Evolutionary conservation across 2,888 invertebrate genomes (phyloP), one percentile per base, ranked within the genome.

Genomic region (Apotomis capreana): DNA sequence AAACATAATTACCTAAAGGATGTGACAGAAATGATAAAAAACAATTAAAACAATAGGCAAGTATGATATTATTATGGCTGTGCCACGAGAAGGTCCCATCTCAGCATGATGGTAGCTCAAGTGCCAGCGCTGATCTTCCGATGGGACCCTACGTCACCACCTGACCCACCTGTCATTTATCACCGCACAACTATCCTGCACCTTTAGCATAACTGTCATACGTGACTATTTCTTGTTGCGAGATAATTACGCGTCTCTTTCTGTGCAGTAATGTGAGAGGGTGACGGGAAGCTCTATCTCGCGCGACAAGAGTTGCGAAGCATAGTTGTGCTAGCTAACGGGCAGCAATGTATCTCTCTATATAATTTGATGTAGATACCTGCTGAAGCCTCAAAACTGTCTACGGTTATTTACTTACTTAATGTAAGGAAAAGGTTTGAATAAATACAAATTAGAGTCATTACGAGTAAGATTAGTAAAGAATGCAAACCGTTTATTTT

Each of bases 161-260:
- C 9, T 49, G 37, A 37, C 64, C 54, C 63, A 12, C 63, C 9
- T 49, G 37, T 52, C 64, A 54, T 55, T 40, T 64, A 44, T 64
- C 64, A 64, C 8, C 51, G 15, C 12, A 12, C 15, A 5, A 15
- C 36, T 37, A 63, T 52, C 63, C 49, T 49, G 37, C 52, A n/a
- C n/a, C 36, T 55, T 26, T 54, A 40, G 36, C 51, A n/a, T 52
- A 37, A 6, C 5, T 4, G 6, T 6, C 40, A 5, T 6, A 40
- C 51, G 26, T 26, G 26, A 26, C 26, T 26, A 26, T 26, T 26
- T 26, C 26, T 26, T 26, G 26, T 2, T 2, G 26, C 26, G 26
- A 26, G 26, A 26, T 26, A 26, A 26, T 26, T 26, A 26, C 26
- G 2, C 26, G 26, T 26, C 26, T 26, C 26, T 26, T 26, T 40